These are phyloP conservation scores for Leptinotarsa haldemani DNA, from an alignment of 2,888 invertebrate genomes.

Conservation along the genomic window DNA sequence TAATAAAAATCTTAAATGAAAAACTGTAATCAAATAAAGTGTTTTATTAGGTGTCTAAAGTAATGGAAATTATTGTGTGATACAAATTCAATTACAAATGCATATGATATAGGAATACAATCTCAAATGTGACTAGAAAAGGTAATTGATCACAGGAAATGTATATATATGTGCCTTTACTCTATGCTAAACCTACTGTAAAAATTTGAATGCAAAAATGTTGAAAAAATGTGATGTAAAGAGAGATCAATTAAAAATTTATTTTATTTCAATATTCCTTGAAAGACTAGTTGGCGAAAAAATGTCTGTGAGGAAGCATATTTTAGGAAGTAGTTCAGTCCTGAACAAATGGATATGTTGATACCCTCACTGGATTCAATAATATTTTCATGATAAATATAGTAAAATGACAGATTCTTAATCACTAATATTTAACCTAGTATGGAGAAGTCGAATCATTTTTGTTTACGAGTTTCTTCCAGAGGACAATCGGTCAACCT, in stretches of 20 bases:
- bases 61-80: background rate
- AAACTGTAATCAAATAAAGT: background rate
- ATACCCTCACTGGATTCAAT: too few species aligned
- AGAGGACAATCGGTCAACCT: conserved; percentile 9
- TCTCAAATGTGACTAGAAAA: background rate
- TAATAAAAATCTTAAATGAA: background rate
- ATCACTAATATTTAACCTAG: background rate
- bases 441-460: background rate
- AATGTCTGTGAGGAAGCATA: too few species aligned
- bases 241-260: too few species aligned
- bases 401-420: conserved; percentile 16
- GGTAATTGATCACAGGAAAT: background rate
- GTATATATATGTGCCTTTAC: too few species aligned
- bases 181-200: too few species aligned
- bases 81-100: background rate
- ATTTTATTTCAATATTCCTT: too few species aligned
- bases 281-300: too few species aligned
- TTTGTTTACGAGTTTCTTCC: background rate
- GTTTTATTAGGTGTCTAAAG: background rate
- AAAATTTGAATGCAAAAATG: too few species aligned
- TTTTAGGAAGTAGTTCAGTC: background rate
- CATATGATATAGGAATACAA: background rate
- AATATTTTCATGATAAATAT: too few species aligned
- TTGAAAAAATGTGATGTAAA: too few species aligned
- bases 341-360: background rate